Base-by-base conservation (phyloP, 2,797 vertebrate species). In the Poecilia velifera region DNA sequence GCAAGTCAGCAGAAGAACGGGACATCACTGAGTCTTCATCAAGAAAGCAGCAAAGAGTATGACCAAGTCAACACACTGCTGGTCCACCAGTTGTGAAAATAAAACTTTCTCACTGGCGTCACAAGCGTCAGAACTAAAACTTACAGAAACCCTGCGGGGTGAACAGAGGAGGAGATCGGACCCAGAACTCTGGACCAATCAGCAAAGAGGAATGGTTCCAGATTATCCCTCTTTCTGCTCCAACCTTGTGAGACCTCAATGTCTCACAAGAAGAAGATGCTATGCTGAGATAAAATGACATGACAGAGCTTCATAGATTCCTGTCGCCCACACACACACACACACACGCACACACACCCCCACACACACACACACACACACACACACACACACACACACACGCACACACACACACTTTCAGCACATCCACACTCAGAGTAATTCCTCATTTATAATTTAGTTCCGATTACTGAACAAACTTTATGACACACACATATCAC, bases 391-490 rank as follows among this genome's bases (percentile, higher is more conserved):
- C 49, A 7, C 20, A 22, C 18, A 7, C 18, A 3, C 45, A 3
- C 46, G 0, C 46, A 46, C 8, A 39, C 68, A 39, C 36, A 14
- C 59, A 76, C 79, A 85, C 77, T 14, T 71, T 41, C 64, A 70
- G 57, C 70, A 73, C 76, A 76, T 80, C 76, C 57, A 8, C 28
- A 72, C 20, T 28, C 57, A 12, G 20, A 51, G 18, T 59, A 73
- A 59, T 78, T 18, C 46, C 34, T 31, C 73, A 55, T 82, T 70
- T 76, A 84, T 83, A 71, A 81, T 85, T 76, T 59, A 87, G 2
- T 80, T 76, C 76, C 79, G 81, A 80, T 91, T 84, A 88, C 47
- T 2, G 68, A 83, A 80, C 86, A 84, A 73, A 46, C 14, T 45
- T 81, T 72, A 8, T 68, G 68, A 83, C 83, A 86, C 76, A 55